Conservation (phyloP, 1,140 invertebrate genomes). For the Leguminivora glycinivorella region DNA sequence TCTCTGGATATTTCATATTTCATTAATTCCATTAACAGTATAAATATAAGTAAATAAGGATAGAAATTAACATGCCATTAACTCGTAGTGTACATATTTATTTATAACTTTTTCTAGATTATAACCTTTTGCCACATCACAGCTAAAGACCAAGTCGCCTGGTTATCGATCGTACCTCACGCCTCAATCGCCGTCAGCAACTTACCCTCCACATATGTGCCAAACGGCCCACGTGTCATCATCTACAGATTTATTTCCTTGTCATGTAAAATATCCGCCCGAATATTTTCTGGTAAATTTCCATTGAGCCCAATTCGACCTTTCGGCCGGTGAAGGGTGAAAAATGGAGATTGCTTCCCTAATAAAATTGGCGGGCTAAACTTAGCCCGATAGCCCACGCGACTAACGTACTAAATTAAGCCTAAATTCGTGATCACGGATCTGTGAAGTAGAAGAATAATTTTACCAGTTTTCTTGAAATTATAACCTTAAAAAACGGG, state of each 20-base stretch:
- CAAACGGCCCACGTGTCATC: slow-evolving; percentile 57
- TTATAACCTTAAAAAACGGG: no score
- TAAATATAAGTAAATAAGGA: no score
- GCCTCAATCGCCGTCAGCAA: slow-evolving; percentile 68
- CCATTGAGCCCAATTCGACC: slow-evolving; percentile 30
- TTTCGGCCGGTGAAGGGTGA: slow-evolving; percentile 18
- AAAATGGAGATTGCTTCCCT: slow-evolving; percentile 37
- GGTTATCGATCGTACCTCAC: slow-evolving; percentile 72
- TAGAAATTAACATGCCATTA: no score
- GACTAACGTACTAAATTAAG: not conserved
- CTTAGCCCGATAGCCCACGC: not conserved
- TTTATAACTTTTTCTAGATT: no score
- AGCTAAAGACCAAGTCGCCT: slow-evolving; percentile 45
- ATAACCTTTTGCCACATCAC: not conserved
- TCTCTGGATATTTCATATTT: no score
- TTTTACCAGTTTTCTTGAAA: no score
- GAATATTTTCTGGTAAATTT: slow-evolving; percentile 28
- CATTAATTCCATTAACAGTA: no score
- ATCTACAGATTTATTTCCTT: slow-evolving; percentile 42
- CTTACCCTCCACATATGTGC: slow-evolving; percentile 60
- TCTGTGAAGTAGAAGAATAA: not conserved
- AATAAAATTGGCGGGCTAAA: slow-evolving; percentile 32
- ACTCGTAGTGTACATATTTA: no score
- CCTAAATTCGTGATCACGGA: not conserved
- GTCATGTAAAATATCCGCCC: slow-evolving; percentile 9